Conservation (phyloP, 2,888 invertebrate genomes). For the Meghimatium bilineatum region DNA sequence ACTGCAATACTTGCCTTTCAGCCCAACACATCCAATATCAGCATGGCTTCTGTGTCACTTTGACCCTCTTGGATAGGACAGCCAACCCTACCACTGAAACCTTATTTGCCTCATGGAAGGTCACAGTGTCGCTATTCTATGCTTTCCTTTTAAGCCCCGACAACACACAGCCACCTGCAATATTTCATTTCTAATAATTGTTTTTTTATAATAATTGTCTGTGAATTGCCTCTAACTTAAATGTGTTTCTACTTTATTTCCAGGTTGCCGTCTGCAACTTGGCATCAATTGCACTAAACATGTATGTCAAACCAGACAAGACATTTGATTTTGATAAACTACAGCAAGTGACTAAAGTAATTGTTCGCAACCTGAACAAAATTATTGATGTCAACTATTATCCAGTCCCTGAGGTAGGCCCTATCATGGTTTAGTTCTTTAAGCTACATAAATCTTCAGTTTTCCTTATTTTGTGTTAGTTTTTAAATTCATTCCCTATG, state of each 20-base stretch:
- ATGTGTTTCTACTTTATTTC: constrained; percentile 42
- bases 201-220: neutral
- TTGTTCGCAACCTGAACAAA: constrained; percentile 94
- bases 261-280: constrained; percentile 96
- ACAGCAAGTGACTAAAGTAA: constrained; percentile 90
- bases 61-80: too few relatives aligned
- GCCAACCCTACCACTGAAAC: too few relatives aligned
- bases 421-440: neutral
- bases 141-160: too few relatives aligned
- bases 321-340: constrained; percentile 92
- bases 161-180: too few relatives aligned
- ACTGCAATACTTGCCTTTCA: too few relatives aligned
- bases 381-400: constrained; percentile 98
- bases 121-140: too few relatives aligned
- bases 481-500: neutral
- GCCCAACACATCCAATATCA: too few relatives aligned
- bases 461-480: neutral
- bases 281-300: constrained; percentile 96
- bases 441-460: too few relatives aligned
- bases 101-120: too few relatives aligned
- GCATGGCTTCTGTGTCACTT: too few relatives aligned
- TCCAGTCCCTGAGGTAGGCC: constrained; percentile 89
- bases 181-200: neutral
- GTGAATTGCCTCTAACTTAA: neutral
- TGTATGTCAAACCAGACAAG: constrained; percentile 88